Evolutionary conservation across 2,888 invertebrate species (phyloP), one percentile per base, ranked within the genome.

Genomic region (Teinopalpus imperialis): DNA sequence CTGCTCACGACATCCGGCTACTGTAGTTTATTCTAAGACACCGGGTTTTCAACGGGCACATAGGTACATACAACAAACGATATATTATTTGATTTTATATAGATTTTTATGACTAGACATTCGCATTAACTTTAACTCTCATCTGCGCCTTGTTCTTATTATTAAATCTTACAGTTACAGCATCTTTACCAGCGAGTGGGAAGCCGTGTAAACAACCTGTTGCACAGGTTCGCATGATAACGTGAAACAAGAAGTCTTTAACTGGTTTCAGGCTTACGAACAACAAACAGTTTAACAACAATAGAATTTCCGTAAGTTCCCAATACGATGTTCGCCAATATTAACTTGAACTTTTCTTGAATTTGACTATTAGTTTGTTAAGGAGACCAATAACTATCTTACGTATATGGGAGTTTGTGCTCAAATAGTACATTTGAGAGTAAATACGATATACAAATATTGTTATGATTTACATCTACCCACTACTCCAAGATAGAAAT

Each of bases 31-130:
- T 23, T 23, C 35, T 27, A 8, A 10, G 35, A n/a, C 8, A 16
- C 1, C 10, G 9, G n/a, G n/a, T n/a, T n/a, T n/a, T 12, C 20
- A 24, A 14, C 27, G 30, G 30, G 7, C 10, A 21, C 32, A 9
- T n/a, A n/a, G 26, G 10, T n/a, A 21, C 23, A 30, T 23, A 21
- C 52, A 48, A 52, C 49, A 36, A 49, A 49, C 36, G 16, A 36
- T 36, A 30, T 23, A 29, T 8, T 24, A 32, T 32, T 13, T 20
- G 12, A 32, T 2, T 31, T 27, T 32, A 32, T 12, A 32, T 20
- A 39, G 27, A 6, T 9, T 31, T 32, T 31, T 26, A 32, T 23
- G 18, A 39, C 35, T 43, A 21, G n/a, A 26, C 10, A 35, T 26
- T 9, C 32, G 6, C 10, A 18, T 31, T 8, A 31, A 14, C 31